Evolutionary conservation across 2,113 vertebrate genomes (phyloP), one percentile per base, ranked within the genome.

Genomic region (Triplophysa rosa): DNA sequence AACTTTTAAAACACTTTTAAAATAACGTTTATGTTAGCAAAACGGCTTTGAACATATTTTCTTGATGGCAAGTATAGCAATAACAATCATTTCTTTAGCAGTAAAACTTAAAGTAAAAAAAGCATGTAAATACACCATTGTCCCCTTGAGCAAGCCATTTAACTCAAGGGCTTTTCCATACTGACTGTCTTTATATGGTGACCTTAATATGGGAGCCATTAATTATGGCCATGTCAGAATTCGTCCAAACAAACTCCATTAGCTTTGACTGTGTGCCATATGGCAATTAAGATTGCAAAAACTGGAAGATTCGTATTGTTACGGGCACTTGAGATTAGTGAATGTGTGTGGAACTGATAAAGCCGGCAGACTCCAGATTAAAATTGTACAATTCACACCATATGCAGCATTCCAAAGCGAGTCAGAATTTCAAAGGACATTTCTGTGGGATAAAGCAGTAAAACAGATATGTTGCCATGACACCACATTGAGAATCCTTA

Each of bases 401-500:
- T 42, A 70, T 72, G 19, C 68, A 73, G 62, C 19, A 67, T 58
- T 54, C 77, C 49, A 78, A 78, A 67, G 29, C 16, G 58, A 78
- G 54, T 12, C 42, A 68, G 59, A 47, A 69, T 67, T 37, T 67
- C 49, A 26, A 56, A 47, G 42, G 72, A 65, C 65, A 45, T 75
- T 62, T 42, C 58, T 70, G 42, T 49, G 65, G 17, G 45, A 68
- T 75, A 71, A 83, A 49, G 54, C 65, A 80, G 78, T 85, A 86
- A 87, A 82, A 83, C 81, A 79, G 75, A 70, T 54, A 42, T 29
- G 33, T 52, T 68, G 77, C 70, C 37, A 80, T 75, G 83, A 83
- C 86, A 84, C 64, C 62, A 67, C 68, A 80, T 83, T 84, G 82
- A 83, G 86, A 86, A 85, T 87, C 84, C 85, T 87, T 88, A 83